phyloP scores from a whole-genome alignment of 2,888 invertebrate species.

The Urechis unicinctus region DNA sequence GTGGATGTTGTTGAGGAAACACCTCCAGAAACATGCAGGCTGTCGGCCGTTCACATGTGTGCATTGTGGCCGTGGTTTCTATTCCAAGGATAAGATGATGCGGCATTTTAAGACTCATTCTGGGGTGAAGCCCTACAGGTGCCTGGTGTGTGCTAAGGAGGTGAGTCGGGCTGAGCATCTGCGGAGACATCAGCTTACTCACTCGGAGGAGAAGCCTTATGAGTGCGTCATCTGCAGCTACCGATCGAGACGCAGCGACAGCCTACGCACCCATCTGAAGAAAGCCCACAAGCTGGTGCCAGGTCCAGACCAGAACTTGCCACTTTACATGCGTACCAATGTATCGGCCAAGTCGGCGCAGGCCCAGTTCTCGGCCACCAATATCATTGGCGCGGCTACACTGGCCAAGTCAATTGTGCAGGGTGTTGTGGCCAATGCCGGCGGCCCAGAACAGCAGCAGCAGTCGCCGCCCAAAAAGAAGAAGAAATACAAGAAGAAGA shows the following conservation, averaged over 20 bases:
- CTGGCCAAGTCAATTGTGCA: background rate
- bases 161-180: conserved; percentile 22
- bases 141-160: conserved; percentile 19
- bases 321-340: background rate
- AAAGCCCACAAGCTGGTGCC: background rate
- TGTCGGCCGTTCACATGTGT: conserved; percentile 21
- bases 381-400: background rate
- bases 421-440: background rate
- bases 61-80: conserved; percentile 17
- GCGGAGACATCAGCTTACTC: conserved; percentile 20
- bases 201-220: conserved; percentile 20
- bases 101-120: conserved; percentile 19
- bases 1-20: conserved; percentile 17
- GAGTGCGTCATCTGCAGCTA: conserved; percentile 20
- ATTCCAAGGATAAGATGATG: conserved; percentile 21
- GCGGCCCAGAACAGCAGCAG: no score
- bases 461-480: background rate
- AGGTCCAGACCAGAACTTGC: background rate
- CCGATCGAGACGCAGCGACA: conserved; percentile 19
- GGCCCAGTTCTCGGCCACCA: background rate
- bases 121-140: conserved; percentile 23
- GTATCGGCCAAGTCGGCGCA: background rate
- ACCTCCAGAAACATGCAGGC: conserved; percentile 20
- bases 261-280: conserved; percentile 18
- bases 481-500: background rate